Conservation (phyloP, 2,113 vertebrate species). For the Coptodon rendalli region DNA sequence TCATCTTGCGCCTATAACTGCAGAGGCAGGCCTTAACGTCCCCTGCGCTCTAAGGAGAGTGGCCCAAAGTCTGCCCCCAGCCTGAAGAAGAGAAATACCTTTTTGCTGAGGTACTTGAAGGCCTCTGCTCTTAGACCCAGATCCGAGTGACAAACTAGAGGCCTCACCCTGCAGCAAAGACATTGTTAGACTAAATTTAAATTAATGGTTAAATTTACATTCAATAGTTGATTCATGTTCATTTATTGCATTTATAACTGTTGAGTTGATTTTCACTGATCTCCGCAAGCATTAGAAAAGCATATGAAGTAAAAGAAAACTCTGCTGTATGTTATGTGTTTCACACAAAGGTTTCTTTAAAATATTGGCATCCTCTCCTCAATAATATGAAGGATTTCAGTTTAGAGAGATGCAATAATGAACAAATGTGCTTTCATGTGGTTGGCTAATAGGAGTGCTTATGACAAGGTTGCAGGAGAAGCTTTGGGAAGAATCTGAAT, state of each 20-base stretch:
- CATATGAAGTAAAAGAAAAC: no score
- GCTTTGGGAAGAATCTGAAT: not conserved
- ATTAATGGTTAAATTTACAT: not conserved
- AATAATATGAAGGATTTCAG: not conserved
- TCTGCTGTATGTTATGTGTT: no score
- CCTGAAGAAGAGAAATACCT: not conserved
- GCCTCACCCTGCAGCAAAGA: not conserved
- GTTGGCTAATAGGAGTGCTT: not conserved
- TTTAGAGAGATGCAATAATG: not conserved
- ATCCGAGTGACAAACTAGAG: accelerated
- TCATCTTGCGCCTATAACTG: not conserved
- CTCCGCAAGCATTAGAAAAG: not conserved
- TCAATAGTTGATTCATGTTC: not conserved
- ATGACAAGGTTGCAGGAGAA: not conserved
- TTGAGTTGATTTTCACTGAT: not conserved
- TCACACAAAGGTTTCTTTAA: no score
- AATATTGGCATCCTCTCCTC: not conserved
- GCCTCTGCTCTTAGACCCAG: not conserved
- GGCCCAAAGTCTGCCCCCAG: not conserved
- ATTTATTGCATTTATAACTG: not conserved
- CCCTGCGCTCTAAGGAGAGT: not conserved
- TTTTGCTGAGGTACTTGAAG: not conserved
- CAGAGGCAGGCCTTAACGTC: not conserved
- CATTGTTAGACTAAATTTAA: not conserved
- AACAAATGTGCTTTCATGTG: not conserved